Base-by-base conservation (phyloP, 2,888 invertebrate species). In the Meloe dianella region DNA sequence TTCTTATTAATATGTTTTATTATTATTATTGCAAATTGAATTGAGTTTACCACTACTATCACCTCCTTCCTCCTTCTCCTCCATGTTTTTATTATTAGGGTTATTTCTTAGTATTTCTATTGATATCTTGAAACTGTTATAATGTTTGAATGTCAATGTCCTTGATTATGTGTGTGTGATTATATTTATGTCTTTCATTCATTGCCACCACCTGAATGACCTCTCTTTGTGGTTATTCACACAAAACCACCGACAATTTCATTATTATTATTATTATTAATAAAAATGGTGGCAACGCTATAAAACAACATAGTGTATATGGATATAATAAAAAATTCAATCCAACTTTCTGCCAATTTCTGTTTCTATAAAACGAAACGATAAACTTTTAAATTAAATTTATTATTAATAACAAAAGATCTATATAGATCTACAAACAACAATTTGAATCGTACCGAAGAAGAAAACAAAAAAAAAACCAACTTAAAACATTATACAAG, bases 281-380 rank as follows among this genome's bases (percentile, higher is more conserved):
- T 38, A 41, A 41, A 41, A 41, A 41, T 41, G 41, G 41, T 41
- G 41, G 41, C 41, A 41, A n/a, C 41, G 41, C 41, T 17, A 41
- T 41, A 41, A 41, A 41, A 41, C 41, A 41, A n/a, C 17, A n/a
- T n/a, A 7, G 41, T n/a, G n/a, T n/a, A n/a, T n/a, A n/a, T n/a
- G n/a, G n/a, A n/a, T n/a, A n/a, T 41, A 41, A 41, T 41, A 41
- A 41, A n/a, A 41, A 41, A 7, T n/a, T n/a, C 41, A 41, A 41
- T 41, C 8, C 41, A 41, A 41, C 41, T 41, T 41, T 41, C 41
- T 41, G 41, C 41, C 17, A 41, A 41, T 41, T 41, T 41, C 41
- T n/a, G 1, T 41, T 41, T 41, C 41, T n/a, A 41, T n/a, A n/a
- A n/a, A n/a, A n/a, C n/a, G n/a, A n/a, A n/a, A n/a, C n/a, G n/a